Percentiles rank a stretch among this genome's conserved stretches.
These are phyloP conservation scores for Scaptomyza cyrtandrae DNA, from an alignment of 2,888 invertebrate genomes.

Conservation along the genomic window DNA sequence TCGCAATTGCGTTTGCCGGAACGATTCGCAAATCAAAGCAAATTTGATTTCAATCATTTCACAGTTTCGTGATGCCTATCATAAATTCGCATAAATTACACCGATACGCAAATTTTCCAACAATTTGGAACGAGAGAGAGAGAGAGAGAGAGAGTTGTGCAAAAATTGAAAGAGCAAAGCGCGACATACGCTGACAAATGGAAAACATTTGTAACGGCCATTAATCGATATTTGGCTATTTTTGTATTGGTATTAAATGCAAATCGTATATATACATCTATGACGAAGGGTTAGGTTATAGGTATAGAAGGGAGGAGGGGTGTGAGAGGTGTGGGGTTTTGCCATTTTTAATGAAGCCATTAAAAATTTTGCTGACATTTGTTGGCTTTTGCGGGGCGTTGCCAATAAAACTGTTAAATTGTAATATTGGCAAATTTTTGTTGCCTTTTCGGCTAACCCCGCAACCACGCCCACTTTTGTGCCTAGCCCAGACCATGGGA, in stretches of 20 bases:
- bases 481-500: constrained; percentile 14
- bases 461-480: constrained; percentile 49
- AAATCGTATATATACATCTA: constrained; percentile 62
- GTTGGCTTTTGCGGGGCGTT: constrained; percentile 67
- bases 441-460: constrained; percentile 35
- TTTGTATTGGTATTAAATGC: constrained; percentile 52
- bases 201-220: constrained; percentile 80
- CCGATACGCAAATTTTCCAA: constrained; percentile 74
- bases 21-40: constrained; percentile 22
- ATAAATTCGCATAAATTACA: constrained; percentile 75
- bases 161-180: constrained; percentile 38
- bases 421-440: constrained; percentile 66
- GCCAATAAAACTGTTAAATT: constrained; percentile 71
- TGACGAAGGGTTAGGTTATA: constrained; percentile 52
- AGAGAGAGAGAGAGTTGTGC: constrained; percentile 17
- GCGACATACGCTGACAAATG: constrained; percentile 74
- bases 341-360: constrained; percentile 73
- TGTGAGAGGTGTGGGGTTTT: constrained; percentile 29
- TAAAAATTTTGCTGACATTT: constrained; percentile 76
- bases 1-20: constrained; percentile 15
- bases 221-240: constrained; percentile 71
- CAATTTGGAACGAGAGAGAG: constrained; percentile 19
- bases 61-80: constrained; percentile 69
- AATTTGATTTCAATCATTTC: constrained; percentile 50
- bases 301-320: constrained; percentile 1